Conservation (phyloP, 2,888 invertebrate genomes). For the Ophraella communa region DNA sequence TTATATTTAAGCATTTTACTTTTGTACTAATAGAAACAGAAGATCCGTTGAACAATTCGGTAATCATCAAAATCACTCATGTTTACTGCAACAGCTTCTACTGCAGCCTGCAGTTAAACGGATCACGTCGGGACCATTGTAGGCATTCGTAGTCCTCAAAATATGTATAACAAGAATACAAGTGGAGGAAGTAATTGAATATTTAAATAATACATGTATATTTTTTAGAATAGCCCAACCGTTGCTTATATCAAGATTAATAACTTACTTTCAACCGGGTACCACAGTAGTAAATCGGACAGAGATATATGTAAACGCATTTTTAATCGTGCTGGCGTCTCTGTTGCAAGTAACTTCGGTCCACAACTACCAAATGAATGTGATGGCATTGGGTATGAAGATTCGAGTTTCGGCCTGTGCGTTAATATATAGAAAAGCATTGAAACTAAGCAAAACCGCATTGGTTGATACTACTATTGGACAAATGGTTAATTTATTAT, state of each 20-base stretch:
- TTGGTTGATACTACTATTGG: slow-evolving; percentile 44
- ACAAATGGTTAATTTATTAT: slow-evolving; percentile 45
- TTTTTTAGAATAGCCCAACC: slow-evolving; percentile 47
- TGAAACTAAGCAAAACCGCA: slow-evolving; percentile 40
- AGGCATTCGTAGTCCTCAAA: too few species aligned
- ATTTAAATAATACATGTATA: neutral
- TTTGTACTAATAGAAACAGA: too few species aligned
- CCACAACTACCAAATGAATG: slow-evolving; percentile 85
- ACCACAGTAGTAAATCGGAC: slow-evolving; percentile 54
- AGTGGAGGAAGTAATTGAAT: neutral
- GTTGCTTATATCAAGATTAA: slow-evolving; percentile 56
- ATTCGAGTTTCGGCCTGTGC: slow-evolving; percentile 82
- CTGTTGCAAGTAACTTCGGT: slow-evolving; percentile 61
- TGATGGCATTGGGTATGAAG: slow-evolving; percentile 83
- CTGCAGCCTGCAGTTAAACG: too few species aligned
- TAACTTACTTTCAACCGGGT: slow-evolving; percentile 66
- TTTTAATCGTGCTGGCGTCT: slow-evolving; percentile 65
- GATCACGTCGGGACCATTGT: too few species aligned
- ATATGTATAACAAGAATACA: too few species aligned
- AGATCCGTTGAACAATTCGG: too few species aligned
- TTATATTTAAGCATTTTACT: too few species aligned
- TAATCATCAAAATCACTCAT: too few species aligned
- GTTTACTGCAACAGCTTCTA: too few species aligned
- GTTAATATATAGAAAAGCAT: slow-evolving; percentile 71
- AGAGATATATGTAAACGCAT: slow-evolving; percentile 79